phyloP scores from a whole-genome alignment of 2,113 vertebrate species.

The Zosterops japonicus region DNA sequence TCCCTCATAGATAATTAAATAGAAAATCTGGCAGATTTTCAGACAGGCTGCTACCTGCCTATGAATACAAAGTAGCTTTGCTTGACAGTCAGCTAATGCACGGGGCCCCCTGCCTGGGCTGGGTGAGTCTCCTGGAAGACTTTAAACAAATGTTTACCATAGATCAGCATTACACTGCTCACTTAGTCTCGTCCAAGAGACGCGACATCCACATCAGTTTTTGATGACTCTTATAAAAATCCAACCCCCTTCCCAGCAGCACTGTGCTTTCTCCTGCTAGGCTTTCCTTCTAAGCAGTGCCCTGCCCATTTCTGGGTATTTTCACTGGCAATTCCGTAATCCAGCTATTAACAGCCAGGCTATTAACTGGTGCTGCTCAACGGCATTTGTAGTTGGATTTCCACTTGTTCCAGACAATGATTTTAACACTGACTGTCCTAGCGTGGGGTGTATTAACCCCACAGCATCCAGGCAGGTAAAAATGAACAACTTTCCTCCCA shows the following conservation, averaged over 20 bases:
- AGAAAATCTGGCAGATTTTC: slow-evolving; percentile 35
- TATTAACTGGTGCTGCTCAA: not conserved
- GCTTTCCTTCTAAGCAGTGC: not conserved
- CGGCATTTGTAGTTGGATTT: not conserved
- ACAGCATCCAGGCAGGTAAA: not conserved
- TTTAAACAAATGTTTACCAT: not conserved
- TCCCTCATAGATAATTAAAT: slow-evolving; percentile 13
- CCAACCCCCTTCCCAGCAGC: not conserved
- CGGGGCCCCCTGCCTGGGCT: not conserved
- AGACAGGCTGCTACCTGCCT: slow-evolving; percentile 15
- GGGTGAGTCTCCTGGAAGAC: not conserved
- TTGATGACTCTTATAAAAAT: not conserved
- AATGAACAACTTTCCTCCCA: not conserved
- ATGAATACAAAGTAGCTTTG: slow-evolving; percentile 17
- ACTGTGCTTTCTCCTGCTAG: not conserved
- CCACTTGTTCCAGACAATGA: not conserved
- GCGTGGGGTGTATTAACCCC: not conserved
- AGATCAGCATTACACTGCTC: not conserved
- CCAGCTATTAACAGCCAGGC: not conserved
- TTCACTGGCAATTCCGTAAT: not conserved
- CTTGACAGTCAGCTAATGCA: not conserved
- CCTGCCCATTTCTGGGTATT: not conserved
- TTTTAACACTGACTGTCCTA: not conserved
- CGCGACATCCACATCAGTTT: not conserved
- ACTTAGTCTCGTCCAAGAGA: not conserved